These are phyloP conservation scores for Ischnura elegans DNA, from an alignment of 2,888 invertebrate genomes.

Conservation along the genomic window DNA sequence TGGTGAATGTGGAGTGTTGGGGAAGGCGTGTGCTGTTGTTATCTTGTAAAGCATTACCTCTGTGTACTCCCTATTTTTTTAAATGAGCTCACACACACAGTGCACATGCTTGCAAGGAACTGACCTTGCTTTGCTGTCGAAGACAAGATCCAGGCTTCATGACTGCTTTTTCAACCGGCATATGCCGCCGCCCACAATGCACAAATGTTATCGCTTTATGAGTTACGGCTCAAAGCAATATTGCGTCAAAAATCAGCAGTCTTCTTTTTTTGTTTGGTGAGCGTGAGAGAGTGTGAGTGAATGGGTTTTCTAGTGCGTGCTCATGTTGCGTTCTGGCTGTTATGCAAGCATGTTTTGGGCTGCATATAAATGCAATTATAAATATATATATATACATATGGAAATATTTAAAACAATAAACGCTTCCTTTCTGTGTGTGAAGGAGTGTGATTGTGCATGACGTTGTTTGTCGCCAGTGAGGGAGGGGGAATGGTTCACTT, in stretches of 20 bases:
- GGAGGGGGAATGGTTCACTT: not conserved
- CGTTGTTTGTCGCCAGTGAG: constrained; percentile 42
- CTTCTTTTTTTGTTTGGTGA: constrained; percentile 38
- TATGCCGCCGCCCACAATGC: constrained; percentile 28
- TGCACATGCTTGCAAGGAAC: constrained; percentile 60
- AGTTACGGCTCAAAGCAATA: constrained; percentile 12
- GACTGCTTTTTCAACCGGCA: constrained; percentile 36
- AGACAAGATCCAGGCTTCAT: not conserved
- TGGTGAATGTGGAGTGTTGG: not conserved
- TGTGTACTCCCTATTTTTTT: not conserved
- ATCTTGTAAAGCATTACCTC: not conserved
- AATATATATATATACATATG: constrained; percentile 6
- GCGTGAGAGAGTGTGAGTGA: constrained; percentile 42
- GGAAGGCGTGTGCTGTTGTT: not conserved
- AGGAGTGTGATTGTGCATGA: constrained; percentile 23
- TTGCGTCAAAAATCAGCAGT: constrained; percentile 17
- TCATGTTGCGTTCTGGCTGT: constrained; percentile 49
- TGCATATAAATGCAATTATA: constrained; percentile 19
- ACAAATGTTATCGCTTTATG: constrained; percentile 61
- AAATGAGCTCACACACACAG: not conserved
- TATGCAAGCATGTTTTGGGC: constrained; percentile 53
- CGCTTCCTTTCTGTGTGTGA: constrained; percentile 55
- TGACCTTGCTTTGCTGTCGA: constrained; percentile 30
- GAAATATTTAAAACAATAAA: constrained; percentile 50
- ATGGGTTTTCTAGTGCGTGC: not conserved